These are phyloP conservation scores for Geodia barretti DNA, from an alignment of 37 sponge, comb jelly and placozoan genomes.

Conservation along the genomic window DNA sequence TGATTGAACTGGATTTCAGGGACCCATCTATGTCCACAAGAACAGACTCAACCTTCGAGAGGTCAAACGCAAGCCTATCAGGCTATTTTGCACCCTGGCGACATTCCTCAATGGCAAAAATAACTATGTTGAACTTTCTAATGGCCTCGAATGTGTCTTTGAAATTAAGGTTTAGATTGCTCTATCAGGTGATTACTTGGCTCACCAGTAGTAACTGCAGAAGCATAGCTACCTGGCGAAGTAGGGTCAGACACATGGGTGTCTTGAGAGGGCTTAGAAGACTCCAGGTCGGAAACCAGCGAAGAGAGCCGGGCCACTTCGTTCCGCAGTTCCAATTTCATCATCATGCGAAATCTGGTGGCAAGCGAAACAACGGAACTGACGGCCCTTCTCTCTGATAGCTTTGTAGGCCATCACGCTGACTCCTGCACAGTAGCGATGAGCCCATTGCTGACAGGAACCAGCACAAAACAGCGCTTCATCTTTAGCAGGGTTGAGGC, in stretches of 20 bases:
- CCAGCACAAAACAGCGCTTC: constrained; percentile 4
- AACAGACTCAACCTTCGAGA: neutral
- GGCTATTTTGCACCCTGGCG: neutral
- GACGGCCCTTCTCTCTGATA: neutral
- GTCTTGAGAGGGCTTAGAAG: neutral
- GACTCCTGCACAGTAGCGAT: constrained; percentile 4
- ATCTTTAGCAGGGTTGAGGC: neutral
- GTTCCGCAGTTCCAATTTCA: neutral
- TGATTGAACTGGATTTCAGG: neutral
- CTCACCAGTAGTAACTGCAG: neutral
- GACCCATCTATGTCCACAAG: neutral
- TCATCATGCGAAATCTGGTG: neutral
- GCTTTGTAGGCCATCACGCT: neutral
- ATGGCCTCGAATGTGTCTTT: no score
- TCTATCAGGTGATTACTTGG: neutral
- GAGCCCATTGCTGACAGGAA: neutral
- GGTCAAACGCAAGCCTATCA: neutral
- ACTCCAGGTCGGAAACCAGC: neutral
- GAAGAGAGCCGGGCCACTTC: neutral
- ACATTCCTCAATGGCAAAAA: neutral
- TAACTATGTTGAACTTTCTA: neutral
- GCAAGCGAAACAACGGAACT: neutral
- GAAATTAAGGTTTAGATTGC: neutral
- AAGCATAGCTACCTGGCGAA: neutral
- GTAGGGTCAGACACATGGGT: neutral